Conservation (phyloP, 2,888 invertebrate genomes). For the Ptychoptera albimana region DNA sequence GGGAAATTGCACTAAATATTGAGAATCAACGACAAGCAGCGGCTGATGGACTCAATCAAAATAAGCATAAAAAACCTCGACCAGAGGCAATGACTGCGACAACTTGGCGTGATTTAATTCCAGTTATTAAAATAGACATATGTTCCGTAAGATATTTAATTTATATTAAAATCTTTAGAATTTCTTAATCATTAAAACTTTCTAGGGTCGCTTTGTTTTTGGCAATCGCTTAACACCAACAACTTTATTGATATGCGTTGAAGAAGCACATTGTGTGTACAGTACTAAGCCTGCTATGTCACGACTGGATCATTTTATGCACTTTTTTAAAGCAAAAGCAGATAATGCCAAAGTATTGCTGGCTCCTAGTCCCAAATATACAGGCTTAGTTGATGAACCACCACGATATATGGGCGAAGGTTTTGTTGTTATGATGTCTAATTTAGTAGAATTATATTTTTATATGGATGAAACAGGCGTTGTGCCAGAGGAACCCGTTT, state of each 20-base stretch:
- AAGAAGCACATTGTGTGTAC: constrained; percentile 87
- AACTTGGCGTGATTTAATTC: constrained; percentile 91
- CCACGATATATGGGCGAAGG: constrained; percentile 97
- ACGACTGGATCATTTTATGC: constrained; percentile 86
- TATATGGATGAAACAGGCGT: constrained; percentile 94
- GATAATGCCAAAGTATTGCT: constrained; percentile 92
- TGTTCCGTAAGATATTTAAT: constrained; percentile 44
- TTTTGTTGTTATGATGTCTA: constrained; percentile 91
- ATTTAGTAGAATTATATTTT: constrained; percentile 86
- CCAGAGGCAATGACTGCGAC: constrained; percentile 73
- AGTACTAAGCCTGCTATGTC: constrained; percentile 92
- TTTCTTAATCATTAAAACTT: constrained; percentile 10
- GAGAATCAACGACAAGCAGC: constrained; percentile 41
- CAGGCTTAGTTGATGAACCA: constrained; percentile 83
- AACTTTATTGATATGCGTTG: constrained; percentile 78
- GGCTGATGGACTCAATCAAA: constrained; percentile 16
- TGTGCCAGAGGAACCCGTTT: constrained; percentile 82
- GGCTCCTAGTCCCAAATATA: constrained; percentile 92
- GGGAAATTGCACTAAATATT: constrained; percentile 41
- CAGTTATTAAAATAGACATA: constrained; percentile 89
- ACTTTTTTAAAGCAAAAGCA: constrained; percentile 83
- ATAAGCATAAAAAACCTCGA: constrained; percentile 33
- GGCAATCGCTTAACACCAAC: constrained; percentile 91
- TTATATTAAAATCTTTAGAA: not conserved
- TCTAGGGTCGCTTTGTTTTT: constrained; percentile 76